These are phyloP conservation scores for Drosophila triauraria DNA, from an alignment of 1,140 invertebrate genomes.

Conservation along the genomic window DNA sequence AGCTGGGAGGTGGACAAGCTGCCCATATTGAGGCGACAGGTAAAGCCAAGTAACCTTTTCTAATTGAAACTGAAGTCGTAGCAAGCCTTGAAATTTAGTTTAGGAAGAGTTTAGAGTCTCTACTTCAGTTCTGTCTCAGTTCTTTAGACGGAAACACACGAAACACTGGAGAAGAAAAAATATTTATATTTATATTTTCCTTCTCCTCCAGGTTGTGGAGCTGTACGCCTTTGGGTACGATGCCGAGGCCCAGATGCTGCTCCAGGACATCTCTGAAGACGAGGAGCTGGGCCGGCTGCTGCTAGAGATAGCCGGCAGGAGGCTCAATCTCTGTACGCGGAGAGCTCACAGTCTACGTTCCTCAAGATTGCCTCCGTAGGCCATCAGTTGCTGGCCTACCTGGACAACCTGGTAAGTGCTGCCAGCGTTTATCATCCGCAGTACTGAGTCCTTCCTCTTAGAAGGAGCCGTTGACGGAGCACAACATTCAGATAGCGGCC, in stretches of 20 bases:
- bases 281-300: slow-evolving; percentile 88
- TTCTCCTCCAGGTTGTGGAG: slow-evolving; percentile 87
- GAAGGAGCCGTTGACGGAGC: slow-evolving; percentile 55
- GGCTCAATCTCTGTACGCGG: slow-evolving; percentile 89
- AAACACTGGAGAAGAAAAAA: not conserved
- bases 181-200: slow-evolving; percentile 2
- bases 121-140: slow-evolving; percentile 1
- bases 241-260: slow-evolving; percentile 90
- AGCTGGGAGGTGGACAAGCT: slow-evolving; percentile 91
- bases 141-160: not conserved
- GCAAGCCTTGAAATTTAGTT: not conserved
- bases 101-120: not conserved
- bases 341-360: slow-evolving; percentile 86
- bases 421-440: slow-evolving; percentile 51
- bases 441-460: slow-evolving; percentile 27
- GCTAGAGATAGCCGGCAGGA: slow-evolving; percentile 89
- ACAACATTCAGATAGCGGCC: slow-evolving; percentile 64
- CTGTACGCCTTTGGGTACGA: slow-evolving; percentile 92
- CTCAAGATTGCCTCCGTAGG: slow-evolving; percentile 89
- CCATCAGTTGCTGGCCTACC: slow-evolving; percentile 89
- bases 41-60: slow-evolving; percentile 75
- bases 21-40: slow-evolving; percentile 86
- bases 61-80: not conserved
- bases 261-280: slow-evolving; percentile 88
- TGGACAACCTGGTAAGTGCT: slow-evolving; percentile 89